Conservation (phyloP, 2,888 invertebrate species). For the Diploptera punctata region DNA sequence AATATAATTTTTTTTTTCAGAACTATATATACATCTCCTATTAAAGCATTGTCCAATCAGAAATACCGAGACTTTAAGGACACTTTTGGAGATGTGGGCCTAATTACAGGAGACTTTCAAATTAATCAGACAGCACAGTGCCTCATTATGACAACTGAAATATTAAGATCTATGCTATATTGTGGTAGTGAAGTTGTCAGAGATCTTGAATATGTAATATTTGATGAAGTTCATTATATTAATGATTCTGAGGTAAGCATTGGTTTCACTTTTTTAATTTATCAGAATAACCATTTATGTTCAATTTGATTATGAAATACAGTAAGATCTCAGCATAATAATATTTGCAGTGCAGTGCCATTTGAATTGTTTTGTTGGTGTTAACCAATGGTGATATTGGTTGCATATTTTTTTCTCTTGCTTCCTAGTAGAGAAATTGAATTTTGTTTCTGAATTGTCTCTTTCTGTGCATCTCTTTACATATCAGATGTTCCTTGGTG, state of each 20-base stretch:
- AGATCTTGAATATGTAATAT: constrained; percentile 98
- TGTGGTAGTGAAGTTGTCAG: constrained; percentile 95
- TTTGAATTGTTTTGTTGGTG: no score
- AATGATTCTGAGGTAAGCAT: constrained; percentile 85
- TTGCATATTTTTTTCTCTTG: no score
- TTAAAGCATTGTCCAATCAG: constrained; percentile 98
- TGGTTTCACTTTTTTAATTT: no score
- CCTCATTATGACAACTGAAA: constrained; percentile 99
- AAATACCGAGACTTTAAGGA: constrained; percentile 97
- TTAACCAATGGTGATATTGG: no score
- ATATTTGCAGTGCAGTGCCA: no score
- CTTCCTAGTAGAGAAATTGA: no score
- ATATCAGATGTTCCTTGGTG: no score
- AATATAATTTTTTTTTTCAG: constrained; percentile 54
- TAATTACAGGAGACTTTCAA: constrained; percentile 95
- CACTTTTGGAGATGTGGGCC: constrained; percentile 90
- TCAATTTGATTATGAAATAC: no score
- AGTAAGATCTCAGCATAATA: no score
- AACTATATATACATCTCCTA: constrained; percentile 97
- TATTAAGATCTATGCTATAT: constrained; percentile 92
- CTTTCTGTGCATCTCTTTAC: no score
- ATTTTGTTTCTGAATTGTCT: no score
- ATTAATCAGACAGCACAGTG: constrained; percentile 93
- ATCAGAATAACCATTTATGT: no score
- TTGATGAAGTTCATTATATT: constrained; percentile 99